Base-by-base conservation (phyloP, 2,888 invertebrate genomes). In the Ophion obscuratus region DNA sequence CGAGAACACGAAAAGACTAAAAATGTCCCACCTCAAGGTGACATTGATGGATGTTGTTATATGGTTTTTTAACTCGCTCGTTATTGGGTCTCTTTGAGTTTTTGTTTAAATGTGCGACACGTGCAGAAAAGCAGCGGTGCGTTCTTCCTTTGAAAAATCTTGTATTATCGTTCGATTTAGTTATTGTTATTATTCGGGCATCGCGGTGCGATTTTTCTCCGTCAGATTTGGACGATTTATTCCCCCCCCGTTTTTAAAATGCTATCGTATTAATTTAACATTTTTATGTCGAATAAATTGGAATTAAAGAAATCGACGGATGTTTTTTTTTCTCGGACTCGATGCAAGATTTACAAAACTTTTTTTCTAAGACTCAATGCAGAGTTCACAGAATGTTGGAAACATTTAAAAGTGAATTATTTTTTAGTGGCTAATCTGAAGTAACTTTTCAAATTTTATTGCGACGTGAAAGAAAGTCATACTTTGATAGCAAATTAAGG, bases 61-160 rank as follows among this genome's bases (percentile, higher is more conserved):
- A 14, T 4, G 6, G 44, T 11, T 40, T 47, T 47, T 81, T 82
- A 81, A 61, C 53, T 64, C 17, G 74, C n/a, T 71, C 20, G 17
- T 66, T 81, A 59, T 78, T 36, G 57, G 40, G 7, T 40, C 61
- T 31, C 57, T 10, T 17, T 47, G 20, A 5, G 11, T 47, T 31
- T 57, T 57, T 53, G 2, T 17, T 57, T 57, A 7, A 24, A 61
- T 31, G 57, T 71, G 57, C 57, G 53, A 53, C 57, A 31, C 47
- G 53, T 27, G 71, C 53, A 57, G 53, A 57, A 17, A 71, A 71
- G 71, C 57, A 71, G 57, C 27, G 57, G 57, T 71, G 71, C 53
- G 53, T 27, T 57, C 7, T 53, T 57, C 47, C 17, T 71, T 71
- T 71, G 27, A 31, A 31, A 24, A 31, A 6, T 31, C 1, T 71